Evolutionary conservation across 92 coral and sea anemone species (phyloP).

Genomic region (Phenganax marumi): DNA sequence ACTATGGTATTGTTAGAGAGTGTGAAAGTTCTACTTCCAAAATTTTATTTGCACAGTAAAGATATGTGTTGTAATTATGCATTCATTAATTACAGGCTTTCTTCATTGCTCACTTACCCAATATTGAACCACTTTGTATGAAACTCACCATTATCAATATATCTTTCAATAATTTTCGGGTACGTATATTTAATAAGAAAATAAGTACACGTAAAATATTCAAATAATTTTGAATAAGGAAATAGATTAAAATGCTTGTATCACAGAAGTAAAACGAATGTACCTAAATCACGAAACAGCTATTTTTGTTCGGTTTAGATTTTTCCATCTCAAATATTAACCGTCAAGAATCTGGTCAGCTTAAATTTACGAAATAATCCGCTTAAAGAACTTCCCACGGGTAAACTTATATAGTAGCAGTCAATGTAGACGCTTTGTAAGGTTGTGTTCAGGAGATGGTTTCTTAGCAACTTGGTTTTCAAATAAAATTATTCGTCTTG

Average conservation of each 20-base stretch:
- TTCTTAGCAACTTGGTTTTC: too few species aligned
- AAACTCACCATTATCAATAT: slow-evolving; percentile 80
- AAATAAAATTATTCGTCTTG: too few species aligned
- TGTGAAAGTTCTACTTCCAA: neutral
- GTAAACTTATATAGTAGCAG: slow-evolving; percentile 44
- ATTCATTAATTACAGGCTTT: slow-evolving; percentile 62
- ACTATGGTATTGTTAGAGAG: neutral
- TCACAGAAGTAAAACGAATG: neutral
- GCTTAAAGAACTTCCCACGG: slow-evolving; percentile 84
- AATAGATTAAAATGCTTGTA: neutral
- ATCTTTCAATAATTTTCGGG: slow-evolving; percentile 93
- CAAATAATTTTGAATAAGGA: too few species aligned
- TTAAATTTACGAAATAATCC: slow-evolving; percentile 89
- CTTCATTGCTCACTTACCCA: slow-evolving; percentile 72
- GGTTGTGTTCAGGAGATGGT: neutral
- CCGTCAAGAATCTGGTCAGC: slow-evolving; percentile 66
- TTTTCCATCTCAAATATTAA: slow-evolving; percentile 77
- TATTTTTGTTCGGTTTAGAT: slow-evolving; percentile 50
- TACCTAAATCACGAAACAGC: neutral
- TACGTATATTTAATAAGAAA: slow-evolving; percentile 33
- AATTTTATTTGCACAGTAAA: neutral
- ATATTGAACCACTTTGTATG: slow-evolving; percentile 63
- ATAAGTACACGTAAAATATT: neutral
- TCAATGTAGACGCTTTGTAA: neutral
- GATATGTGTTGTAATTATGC: neutral